Percentiles rank a stretch among this genome's conserved stretches.
Conservation (phyloP, 1,140 invertebrate species). For the Heliconius nattereri region DNA sequence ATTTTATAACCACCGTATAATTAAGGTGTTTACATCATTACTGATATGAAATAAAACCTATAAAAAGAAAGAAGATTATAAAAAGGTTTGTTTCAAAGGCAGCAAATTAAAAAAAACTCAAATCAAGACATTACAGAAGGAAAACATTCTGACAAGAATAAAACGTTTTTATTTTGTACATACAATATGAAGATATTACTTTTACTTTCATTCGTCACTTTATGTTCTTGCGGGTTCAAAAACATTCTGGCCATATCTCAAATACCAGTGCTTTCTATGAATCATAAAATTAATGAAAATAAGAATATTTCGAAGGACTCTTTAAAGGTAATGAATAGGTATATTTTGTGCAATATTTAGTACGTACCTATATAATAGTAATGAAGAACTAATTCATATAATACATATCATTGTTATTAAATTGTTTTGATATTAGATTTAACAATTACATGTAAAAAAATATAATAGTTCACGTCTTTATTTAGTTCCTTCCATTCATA, state of each 20-base stretch:
- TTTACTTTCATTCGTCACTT: neutral
- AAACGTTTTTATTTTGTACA: neutral
- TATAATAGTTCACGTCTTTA: slow-evolving; percentile 1
- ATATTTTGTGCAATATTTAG: no score
- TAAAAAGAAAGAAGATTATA: no score
- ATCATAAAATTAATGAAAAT: slow-evolving; percentile 32
- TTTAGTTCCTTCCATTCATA: slow-evolving; percentile 68
- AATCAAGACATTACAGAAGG: neutral
- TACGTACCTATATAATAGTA: no score
- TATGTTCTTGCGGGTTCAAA: neutral
- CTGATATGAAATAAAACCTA: neutral
- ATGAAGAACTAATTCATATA: no score
- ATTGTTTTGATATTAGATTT: neutral
- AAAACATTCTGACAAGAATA: neutral
- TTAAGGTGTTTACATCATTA: no score
- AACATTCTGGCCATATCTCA: neutral
- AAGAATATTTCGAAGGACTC: neutral
- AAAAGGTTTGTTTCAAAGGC: neutral
- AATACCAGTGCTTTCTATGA: slow-evolving; percentile 46
- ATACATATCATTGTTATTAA: no score
- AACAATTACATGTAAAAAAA: neutral
- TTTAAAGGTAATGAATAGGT: neutral
- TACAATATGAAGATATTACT: neutral
- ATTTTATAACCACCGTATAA: no score
- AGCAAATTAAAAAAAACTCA: neutral